Percentiles rank a stretch among this genome's conserved stretches.
phyloP scores from a whole-genome alignment of 1,140 invertebrate species.

The Onthophagus taurus region DNA sequence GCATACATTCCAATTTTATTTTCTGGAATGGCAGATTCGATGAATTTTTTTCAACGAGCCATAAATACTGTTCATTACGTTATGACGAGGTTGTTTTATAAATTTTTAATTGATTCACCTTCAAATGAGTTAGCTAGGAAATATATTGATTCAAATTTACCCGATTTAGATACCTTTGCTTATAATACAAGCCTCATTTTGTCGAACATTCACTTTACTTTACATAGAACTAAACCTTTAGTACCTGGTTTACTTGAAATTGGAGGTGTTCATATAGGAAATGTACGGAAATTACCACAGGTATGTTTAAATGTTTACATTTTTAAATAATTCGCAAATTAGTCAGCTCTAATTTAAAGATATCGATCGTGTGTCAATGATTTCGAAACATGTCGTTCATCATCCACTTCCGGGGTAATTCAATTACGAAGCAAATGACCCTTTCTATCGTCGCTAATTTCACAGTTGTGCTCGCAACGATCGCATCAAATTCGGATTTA shows the following conservation, averaged over 20 bases:
- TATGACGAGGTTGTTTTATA: conserved; percentile 3
- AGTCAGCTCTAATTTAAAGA: no score
- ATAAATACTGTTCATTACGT: conserved; percentile 34
- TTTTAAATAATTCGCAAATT: no score
- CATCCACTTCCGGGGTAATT: not conserved
- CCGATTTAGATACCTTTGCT: conserved; percentile 45
- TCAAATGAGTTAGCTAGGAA: conserved; percentile 21
- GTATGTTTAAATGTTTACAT: conserved; percentile 32
- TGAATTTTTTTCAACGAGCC: conserved; percentile 42
- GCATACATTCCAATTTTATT: conserved; percentile 20
- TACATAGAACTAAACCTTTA: conserved; percentile 45
- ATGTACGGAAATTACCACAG: conserved; percentile 41
- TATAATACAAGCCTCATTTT: conserved; percentile 48
- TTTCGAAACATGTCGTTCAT: no score
- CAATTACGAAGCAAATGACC: not conserved
- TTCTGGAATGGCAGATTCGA: conserved; percentile 35
- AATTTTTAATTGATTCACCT: conserved; percentile 1
- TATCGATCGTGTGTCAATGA: no score
- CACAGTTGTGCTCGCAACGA: no score
- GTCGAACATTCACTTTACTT: conserved; percentile 49
- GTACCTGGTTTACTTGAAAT: conserved; percentile 48
- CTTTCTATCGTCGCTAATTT: no score
- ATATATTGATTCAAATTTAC: conserved; percentile 41
- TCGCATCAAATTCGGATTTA: no score
- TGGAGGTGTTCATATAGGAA: conserved; percentile 50